Evolutionary conservation across 53 echinoderm and acorn worm species (phyloP), one percentile per base, ranked within the genome.

Genomic region (Holothuria scabra): DNA sequence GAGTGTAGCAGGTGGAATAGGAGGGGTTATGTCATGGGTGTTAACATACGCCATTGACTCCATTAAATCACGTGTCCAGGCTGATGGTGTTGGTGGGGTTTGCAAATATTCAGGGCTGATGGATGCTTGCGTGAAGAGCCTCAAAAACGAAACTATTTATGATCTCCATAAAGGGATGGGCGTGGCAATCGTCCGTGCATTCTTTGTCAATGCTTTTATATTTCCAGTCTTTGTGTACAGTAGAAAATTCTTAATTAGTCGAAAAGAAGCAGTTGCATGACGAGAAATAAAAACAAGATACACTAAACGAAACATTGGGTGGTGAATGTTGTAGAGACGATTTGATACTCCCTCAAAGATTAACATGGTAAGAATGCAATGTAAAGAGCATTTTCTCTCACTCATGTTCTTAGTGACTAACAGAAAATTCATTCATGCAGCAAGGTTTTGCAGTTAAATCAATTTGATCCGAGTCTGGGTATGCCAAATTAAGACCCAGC

Each of bases 161-260:
- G 93, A 94, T 12, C 88, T 94, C 21, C 74, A 84, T 28, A 92
- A 72, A 65, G 97, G 97, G 72, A 92, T 97, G 8, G 93, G 90
- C 4, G 91, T 92, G n/a, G 88, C 92, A 6, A 79, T 92, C 16
- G 65, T 92, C 6, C 84, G 97, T 22, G 97, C 97, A 1, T 97
- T 94, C 83, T 90, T 92, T 2, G 93, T 93, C 26, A 97, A 97
- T 71, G 97, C 97, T 25, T 92, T 94, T 12, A 90, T 91, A 19
- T 97, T 97, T 59, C 76, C 97, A 3, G 92, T 19, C 19, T 48
- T 76, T 26, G 24, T 52, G 14, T 28, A 52, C 19, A 76, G 76
- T 52, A 52, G 55, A 76, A 76, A 52, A 38, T 56, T 52, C 10
- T 55, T 76, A 19, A 26, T 52, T 4, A 56, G 56, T 16, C 46